These are phyloP conservation scores for Troides helena DNA, from an alignment of 2,888 invertebrate species.

Conservation along the genomic window DNA sequence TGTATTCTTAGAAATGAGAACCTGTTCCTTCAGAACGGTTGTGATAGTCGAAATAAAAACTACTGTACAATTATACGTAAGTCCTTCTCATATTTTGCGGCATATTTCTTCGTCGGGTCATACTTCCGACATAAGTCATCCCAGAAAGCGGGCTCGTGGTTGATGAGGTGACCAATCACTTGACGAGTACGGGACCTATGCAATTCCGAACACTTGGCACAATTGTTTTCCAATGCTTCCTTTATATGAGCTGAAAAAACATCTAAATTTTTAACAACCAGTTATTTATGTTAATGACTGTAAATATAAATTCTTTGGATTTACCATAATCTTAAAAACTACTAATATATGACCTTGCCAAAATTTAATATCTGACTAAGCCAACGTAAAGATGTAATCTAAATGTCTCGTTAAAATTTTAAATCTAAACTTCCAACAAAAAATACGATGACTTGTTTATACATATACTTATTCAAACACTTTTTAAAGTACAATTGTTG, in stretches of 20 bases:
- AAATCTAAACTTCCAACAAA: not conserved
- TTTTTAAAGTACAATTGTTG: not conserved
- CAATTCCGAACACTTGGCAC: conserved; percentile 44
- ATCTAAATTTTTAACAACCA: too few relatives aligned
- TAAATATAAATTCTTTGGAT: too few relatives aligned
- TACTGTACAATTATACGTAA: conserved; percentile 35
- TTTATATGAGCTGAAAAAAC: conserved; percentile 45
- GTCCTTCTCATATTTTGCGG: conserved; percentile 47
- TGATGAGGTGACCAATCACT: conserved; percentile 54
- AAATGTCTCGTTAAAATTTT: too few relatives aligned
- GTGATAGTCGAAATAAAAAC: too few relatives aligned
- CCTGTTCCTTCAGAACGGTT: too few relatives aligned
- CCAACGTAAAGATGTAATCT: not conserved
- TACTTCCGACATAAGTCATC: conserved; percentile 51
- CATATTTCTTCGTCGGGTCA: conserved; percentile 51
- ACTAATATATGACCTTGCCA: too few relatives aligned
- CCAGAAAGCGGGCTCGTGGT: conserved; percentile 52
- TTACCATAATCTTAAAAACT: too few relatives aligned
- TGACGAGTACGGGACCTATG: conserved; percentile 48
- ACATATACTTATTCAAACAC: not conserved
- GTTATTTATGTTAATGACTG: too few relatives aligned
- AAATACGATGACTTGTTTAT: not conserved
- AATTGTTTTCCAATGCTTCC: conserved; percentile 52
- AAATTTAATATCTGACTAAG: not conserved
- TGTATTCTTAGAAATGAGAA: too few relatives aligned